Percentiles rank a stretch among this genome's conserved stretches.
Evolutionary conservation across 2,113 vertebrate genomes (phyloP).

Genomic region (Phylloscopus trochilus): DNA sequence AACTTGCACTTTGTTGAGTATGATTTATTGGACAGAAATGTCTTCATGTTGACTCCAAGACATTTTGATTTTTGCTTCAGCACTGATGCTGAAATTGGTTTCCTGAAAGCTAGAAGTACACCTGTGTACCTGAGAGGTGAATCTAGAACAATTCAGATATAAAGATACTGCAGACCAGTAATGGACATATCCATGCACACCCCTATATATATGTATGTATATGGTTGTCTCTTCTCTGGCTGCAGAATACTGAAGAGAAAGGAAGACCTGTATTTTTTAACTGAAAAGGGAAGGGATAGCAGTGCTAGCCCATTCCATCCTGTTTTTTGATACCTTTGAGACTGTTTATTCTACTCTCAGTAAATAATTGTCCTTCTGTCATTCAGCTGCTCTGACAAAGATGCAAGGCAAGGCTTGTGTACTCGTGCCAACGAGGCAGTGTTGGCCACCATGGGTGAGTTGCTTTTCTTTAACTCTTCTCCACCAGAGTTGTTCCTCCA

Average conservation of each 20-base stretch:
- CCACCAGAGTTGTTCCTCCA: background rate
- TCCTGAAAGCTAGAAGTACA: background rate
- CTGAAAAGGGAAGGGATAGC: background rate
- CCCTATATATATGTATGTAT: background rate
- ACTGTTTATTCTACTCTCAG: background rate
- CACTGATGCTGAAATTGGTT: background rate
- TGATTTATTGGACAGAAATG: background rate
- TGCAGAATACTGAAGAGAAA: background rate
- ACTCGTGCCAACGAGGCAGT: slow-evolving; percentile 67
- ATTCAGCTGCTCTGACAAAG: slow-evolving; percentile 77
- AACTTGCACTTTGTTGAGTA: background rate
- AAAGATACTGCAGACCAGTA: background rate
- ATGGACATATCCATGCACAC: background rate
- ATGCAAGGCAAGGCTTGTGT: slow-evolving; percentile 69
- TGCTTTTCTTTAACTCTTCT: background rate
- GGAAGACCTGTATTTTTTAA: background rate
- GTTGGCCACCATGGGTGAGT: slow-evolving; percentile 75
- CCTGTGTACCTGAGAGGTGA: background rate
- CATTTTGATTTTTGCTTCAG: background rate
- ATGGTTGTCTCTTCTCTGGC: background rate
- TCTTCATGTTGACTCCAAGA: background rate
- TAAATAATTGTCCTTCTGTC: slow-evolving; percentile 34
- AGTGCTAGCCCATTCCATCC: background rate
- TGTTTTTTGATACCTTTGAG: background rate
- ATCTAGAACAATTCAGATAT: background rate